Conservation (phyloP, 53 echinoderm and acorn worm genomes). For the Arbacia lixula region DNA sequence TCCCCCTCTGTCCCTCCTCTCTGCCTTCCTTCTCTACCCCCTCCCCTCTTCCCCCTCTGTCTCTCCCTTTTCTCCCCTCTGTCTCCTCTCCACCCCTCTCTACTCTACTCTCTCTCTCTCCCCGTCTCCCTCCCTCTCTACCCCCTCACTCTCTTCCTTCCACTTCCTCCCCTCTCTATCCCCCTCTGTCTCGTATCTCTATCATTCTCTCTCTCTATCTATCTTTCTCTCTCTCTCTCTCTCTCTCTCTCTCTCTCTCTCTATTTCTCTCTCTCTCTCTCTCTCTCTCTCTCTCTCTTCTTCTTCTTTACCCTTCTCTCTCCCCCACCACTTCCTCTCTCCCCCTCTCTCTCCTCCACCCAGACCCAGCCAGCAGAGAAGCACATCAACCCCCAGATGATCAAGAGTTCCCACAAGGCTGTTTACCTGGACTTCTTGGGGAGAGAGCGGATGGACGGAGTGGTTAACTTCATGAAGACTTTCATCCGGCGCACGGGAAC, state of each 20-base stretch:
- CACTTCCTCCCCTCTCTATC: not conserved
- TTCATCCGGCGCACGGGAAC: constrained; percentile 73
- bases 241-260: not conserved
- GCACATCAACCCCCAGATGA: constrained; percentile 76
- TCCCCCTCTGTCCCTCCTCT: not conserved
- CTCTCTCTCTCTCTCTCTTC: not conserved
- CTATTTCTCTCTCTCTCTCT: not conserved
- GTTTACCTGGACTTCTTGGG: constrained; percentile 82
- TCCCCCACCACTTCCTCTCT: not conserved
- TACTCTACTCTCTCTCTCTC: not conserved
- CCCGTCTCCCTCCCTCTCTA: not conserved
- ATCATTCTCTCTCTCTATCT: not conserved
- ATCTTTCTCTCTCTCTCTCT: not conserved
- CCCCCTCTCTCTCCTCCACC: no score
- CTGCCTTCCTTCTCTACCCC: not conserved
- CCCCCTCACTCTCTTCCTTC: not conserved
- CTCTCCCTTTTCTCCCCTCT: not conserved
- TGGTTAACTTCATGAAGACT: constrained; percentile 79
- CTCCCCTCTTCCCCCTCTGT: not conserved
- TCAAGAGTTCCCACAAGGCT: constrained; percentile 66
- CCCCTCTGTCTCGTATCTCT: not conserved
- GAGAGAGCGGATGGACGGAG: constrained; percentile 79
- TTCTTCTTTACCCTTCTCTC: not conserved
- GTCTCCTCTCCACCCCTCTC: not conserved
- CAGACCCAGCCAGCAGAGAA: constrained; percentile 86